Conservation (phyloP, 2,888 invertebrate species). For the Agriopis leucophaearia region DNA sequence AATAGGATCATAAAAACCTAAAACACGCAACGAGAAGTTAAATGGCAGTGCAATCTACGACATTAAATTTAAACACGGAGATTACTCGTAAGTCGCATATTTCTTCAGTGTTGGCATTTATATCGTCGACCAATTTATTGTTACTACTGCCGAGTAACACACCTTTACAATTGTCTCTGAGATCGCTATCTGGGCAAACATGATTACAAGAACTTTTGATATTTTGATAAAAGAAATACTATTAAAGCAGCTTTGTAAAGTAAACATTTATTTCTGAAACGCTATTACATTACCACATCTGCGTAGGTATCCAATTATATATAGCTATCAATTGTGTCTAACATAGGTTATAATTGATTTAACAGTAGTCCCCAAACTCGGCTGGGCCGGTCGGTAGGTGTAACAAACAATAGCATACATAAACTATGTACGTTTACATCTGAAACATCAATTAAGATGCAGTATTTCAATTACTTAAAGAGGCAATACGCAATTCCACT, state of each 20-base stretch:
- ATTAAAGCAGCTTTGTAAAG: background rate
- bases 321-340: too few species aligned
- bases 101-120: conserved; percentile 5
- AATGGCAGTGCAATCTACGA: background rate
- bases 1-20: background rate
- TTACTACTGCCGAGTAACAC: background rate
- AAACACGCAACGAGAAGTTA: background rate
- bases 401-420: background rate
- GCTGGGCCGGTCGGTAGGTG: too few species aligned
- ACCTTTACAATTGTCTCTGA: background rate
- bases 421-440: background rate
- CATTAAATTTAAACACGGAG: background rate
- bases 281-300: too few species aligned
- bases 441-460: conserved; percentile 18
- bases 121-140: conserved; percentile 8
- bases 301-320: too few species aligned
- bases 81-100: background rate
- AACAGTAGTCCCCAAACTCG: too few species aligned
- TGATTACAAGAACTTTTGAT: background rate
- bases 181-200: conserved; percentile 2
- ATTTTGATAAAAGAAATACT: background rate
- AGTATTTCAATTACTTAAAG: conserved; percentile 31
- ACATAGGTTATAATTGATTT: too few species aligned
- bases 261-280: too few species aligned
- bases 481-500: conserved; percentile 15